Evolutionary conservation across 1,140 invertebrate genomes (phyloP).

Genomic region (Venturia canescens): DNA sequence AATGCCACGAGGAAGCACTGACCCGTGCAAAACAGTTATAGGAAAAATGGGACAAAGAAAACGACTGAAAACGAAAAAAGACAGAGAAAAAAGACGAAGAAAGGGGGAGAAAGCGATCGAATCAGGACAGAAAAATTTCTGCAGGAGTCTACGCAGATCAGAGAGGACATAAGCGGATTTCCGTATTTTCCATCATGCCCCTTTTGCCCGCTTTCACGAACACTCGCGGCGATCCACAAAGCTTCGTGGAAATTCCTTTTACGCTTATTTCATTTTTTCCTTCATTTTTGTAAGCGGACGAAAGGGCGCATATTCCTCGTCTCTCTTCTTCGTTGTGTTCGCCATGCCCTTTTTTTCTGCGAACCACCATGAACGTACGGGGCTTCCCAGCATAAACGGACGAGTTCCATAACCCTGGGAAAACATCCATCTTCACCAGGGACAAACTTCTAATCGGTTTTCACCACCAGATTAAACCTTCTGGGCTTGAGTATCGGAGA

Average conservation of each 20-base stretch:
- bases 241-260: background rate
- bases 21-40: background rate
- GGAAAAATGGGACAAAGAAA: background rate
- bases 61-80: no score
- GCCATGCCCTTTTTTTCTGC: no score
- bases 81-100: no score
- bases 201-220: background rate
- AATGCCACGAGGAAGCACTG: background rate
- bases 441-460: no score
- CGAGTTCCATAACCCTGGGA: no score
- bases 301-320: background rate
- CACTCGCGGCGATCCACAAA: background rate
- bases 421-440: no score
- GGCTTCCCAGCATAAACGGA: no score
- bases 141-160: background rate
- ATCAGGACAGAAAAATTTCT: background rate
- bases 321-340: no score
- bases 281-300: background rate
- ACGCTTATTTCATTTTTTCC: background rate
- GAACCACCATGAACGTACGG: no score
- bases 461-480: no score
- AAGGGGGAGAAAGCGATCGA: background rate
- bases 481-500: no score
- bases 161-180: slow-evolving; percentile 32
- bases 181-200: slow-evolving; percentile 26